Conservation (phyloP, 2,888 invertebrate species). For the Melipona bicolor region DNA sequence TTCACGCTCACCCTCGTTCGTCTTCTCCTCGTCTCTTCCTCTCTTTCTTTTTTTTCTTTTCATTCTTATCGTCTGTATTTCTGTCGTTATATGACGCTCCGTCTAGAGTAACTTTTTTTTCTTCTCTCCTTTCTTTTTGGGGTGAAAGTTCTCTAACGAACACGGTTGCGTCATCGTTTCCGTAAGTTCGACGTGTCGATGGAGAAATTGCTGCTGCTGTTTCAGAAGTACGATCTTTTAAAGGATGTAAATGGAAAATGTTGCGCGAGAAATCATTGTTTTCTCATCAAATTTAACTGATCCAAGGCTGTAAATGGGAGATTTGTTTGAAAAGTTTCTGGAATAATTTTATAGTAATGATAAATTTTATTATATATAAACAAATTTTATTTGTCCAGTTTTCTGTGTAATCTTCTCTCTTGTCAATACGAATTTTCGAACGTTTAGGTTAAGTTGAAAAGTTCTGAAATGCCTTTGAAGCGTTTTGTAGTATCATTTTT, state of each 20-base stretch:
- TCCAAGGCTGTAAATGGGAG: neutral
- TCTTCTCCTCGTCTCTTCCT: neutral
- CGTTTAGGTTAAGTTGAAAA: too few relatives aligned
- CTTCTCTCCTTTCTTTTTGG: neutral
- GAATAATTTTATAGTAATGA: too few relatives aligned
- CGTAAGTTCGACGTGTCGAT: neutral
- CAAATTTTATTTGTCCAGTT: too few relatives aligned
- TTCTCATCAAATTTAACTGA: neutral
- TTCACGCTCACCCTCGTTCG: constrained; percentile 7
- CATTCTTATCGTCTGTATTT: constrained; percentile 27
- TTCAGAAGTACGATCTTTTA: neutral
- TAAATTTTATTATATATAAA: too few relatives aligned
- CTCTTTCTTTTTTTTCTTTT: neutral
- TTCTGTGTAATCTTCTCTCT: too few relatives aligned
- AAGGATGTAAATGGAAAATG: neutral
- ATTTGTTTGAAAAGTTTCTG: neutral
- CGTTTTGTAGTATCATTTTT: too few relatives aligned
- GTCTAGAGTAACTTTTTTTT: constrained; percentile 3
- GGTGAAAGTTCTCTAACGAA: constrained; percentile 17
- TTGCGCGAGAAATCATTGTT: neutral
- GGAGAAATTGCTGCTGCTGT: neutral
- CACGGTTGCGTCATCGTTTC: constrained; percentile 14
- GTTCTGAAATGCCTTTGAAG: too few relatives aligned
- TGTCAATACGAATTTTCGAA: too few relatives aligned
- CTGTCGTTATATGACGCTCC: constrained; percentile 26